Percentiles rank a stretch among this genome's conserved stretches.
Conservation (phyloP, 2,888 invertebrate genomes). For the Frankliniella fusca region DNA sequence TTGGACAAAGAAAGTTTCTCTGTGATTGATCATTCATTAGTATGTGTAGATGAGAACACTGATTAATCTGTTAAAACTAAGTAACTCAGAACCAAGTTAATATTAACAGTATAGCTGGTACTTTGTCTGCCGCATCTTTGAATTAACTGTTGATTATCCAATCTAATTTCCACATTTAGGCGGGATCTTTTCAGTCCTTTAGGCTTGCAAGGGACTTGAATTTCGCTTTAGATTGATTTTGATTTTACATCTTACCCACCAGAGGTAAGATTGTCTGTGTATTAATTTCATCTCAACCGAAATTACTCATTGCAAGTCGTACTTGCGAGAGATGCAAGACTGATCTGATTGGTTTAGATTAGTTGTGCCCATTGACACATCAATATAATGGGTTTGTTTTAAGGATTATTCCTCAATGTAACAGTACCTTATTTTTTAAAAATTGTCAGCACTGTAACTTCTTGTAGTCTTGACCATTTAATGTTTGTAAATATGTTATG, state of each 20-base stretch:
- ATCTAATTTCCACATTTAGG: slow-evolving; percentile 1
- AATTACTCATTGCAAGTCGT: slow-evolving; percentile 3
- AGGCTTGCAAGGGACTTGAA: not conserved
- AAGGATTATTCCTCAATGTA: not conserved
- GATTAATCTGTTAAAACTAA: not conserved
- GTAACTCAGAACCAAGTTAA: not conserved
- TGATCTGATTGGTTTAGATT: slow-evolving; percentile 13
- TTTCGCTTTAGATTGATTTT: slow-evolving; percentile 21
- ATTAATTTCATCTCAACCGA: not conserved
- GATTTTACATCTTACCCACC: not conserved
- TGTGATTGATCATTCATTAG: not conserved
- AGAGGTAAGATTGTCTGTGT: not conserved
- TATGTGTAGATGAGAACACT: not conserved
- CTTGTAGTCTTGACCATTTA: not conserved
- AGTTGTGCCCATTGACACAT: slow-evolving; percentile 7
- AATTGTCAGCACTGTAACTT: slow-evolving; percentile 7
- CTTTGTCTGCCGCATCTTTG: not conserved
- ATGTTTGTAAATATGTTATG: not conserved
- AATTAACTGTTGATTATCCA: not conserved
- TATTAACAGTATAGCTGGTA: slow-evolving; percentile 9
- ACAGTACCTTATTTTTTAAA: not conserved
- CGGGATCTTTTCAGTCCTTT: not conserved
- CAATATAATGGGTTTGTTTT: not conserved
- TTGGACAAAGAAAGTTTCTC: not conserved
- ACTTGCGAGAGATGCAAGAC: slow-evolving; percentile 26